Evolutionary conservation across 2,888 invertebrate species (phyloP).

Genomic region (Stenotaenia linearis): DNA sequence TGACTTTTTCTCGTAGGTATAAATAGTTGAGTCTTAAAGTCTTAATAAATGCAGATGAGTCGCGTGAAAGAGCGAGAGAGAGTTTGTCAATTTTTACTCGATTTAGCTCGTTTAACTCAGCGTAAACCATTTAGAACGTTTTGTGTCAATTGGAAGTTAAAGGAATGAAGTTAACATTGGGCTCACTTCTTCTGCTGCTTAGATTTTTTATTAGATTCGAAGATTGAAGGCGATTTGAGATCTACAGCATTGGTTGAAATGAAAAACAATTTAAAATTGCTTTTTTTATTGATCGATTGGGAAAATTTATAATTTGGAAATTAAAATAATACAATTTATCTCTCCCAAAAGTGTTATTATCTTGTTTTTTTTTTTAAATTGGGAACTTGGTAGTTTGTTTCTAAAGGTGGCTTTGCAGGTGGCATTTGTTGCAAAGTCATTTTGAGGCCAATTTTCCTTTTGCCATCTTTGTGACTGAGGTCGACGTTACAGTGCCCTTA

Average conservation of each 20-base stretch:
- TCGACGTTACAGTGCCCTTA: background rate
- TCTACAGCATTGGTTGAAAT: too few species aligned
- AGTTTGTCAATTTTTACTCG: background rate
- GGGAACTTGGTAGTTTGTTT: too few species aligned
- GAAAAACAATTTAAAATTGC: too few species aligned
- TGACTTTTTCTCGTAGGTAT: background rate
- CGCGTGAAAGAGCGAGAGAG: background rate
- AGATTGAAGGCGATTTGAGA: background rate
- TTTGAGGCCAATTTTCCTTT: background rate
- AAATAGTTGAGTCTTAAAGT: background rate
- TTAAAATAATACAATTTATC: too few species aligned
- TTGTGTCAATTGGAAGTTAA: background rate
- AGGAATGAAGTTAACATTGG: background rate
- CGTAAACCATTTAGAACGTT: background rate
- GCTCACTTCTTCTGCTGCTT: background rate
- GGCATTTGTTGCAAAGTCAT: background rate
- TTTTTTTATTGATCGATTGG: too few species aligned
- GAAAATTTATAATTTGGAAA: too few species aligned
- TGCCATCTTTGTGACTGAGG: background rate
- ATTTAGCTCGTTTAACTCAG: background rate
- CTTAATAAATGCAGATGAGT: background rate
- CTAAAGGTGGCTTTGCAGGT: background rate
- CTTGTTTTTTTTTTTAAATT: too few species aligned
- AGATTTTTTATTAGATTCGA: background rate
- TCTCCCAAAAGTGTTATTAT: too few species aligned